Percentiles rank a stretch among this genome's conserved stretches.
Evolutionary conservation across 92 coral and sea anemone genomes (phyloP).

Genomic region (Bergia puertoricense): DNA sequence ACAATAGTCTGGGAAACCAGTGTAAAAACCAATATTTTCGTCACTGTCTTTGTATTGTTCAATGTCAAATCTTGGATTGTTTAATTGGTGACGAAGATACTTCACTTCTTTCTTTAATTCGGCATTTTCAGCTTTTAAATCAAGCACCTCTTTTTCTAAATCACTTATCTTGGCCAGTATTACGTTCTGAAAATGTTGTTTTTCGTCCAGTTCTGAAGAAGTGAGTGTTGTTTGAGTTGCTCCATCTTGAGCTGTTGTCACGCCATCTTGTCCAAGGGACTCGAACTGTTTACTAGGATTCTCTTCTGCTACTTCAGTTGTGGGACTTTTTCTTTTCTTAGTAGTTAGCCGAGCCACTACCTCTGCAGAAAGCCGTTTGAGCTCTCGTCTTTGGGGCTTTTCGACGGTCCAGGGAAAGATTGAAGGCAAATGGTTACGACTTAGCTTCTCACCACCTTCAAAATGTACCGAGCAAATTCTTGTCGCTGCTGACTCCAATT

Average conservation of each 20-base stretch:
- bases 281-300: not conserved
- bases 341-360: not conserved
- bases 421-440: conserved; percentile 9
- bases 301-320: not conserved
- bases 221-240: not conserved
- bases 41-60: conserved; percentile 35
- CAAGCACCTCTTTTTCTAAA: not conserved
- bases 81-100: conserved; percentile 11
- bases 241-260: not conserved
- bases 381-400: not conserved
- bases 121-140: conserved; percentile 2
- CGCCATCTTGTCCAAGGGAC: not conserved
- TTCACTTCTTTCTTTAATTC: conserved; percentile 31
- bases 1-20: conserved; percentile 18
- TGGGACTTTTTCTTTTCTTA: not conserved
- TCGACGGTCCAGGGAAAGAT: conserved; percentile 10
- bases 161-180: not conserved
- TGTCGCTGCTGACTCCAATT: conserved; percentile 27
- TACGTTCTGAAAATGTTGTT: not conserved
- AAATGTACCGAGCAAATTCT: conserved; percentile 41
- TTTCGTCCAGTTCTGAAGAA: not conserved
- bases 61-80: conserved; percentile 40
- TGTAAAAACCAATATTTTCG: conserved; percentile 27
- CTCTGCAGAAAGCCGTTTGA: not conserved
- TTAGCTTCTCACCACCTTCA: conserved; percentile 35